Evolutionary conservation across 2,113 vertebrate species (phyloP).

Genomic region (Lipophrys pholis): DNA sequence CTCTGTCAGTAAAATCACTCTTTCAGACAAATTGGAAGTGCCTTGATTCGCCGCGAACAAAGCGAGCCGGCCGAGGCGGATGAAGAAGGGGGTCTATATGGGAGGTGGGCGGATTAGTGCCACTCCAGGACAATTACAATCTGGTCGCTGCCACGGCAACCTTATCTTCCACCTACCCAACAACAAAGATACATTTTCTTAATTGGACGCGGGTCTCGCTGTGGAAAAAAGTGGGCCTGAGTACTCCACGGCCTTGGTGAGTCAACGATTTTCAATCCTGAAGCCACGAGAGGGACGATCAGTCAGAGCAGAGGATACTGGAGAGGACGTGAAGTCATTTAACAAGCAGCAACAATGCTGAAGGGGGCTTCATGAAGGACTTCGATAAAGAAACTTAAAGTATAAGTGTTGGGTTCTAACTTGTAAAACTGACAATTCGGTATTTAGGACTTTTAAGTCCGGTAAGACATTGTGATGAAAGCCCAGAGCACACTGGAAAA

Average conservation of each 20-base stretch:
- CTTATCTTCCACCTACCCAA: constrained; percentile 53
- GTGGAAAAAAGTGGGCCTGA: constrained; percentile 23
- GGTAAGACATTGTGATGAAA: no score
- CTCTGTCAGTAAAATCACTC: constrained; percentile 28
- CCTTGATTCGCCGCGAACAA: constrained; percentile 55
- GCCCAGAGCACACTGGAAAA: no score
- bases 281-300: constrained; percentile 23
- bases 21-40: constrained; percentile 46
- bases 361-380: neutral
- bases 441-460: no score
- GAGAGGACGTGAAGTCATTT: constrained; percentile 8
- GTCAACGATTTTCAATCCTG: neutral
- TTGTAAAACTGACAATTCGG: neutral
- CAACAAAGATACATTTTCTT: constrained; percentile 44
- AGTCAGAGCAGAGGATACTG: constrained; percentile 26
- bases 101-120: constrained; percentile 52
- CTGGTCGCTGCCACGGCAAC: constrained; percentile 51
- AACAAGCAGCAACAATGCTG: neutral
- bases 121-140: constrained; percentile 70
- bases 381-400: constrained; percentile 16
- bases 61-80: constrained; percentile 30
- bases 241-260: constrained; percentile 17
- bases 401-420: constrained; percentile 19
- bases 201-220: constrained; percentile 51
- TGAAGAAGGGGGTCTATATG: no score